Evolutionary conservation across 1,140 invertebrate genomes (phyloP), one percentile per base, ranked within the genome.

Genomic region (Zaprionus ghesquierei): DNA sequence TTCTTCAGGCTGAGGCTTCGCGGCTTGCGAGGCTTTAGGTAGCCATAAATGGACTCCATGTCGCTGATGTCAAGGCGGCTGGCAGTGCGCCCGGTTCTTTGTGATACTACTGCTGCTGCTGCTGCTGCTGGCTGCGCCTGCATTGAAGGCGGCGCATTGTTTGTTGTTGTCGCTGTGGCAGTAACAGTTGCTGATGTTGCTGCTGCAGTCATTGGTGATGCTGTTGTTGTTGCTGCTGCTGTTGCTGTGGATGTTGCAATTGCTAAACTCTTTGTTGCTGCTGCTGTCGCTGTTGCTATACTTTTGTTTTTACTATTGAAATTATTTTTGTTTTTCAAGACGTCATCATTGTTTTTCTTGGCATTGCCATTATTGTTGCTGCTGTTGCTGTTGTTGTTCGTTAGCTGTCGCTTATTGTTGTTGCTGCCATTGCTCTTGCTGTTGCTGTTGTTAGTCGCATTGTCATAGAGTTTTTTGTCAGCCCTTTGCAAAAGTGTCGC

Each of bases 41-140:
- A 92, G 69, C 90, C 90, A 90, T 92, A 92, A 86, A 92, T 92
- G 72, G 90, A 92, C 56, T 92, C 90, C 90, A 92, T 81, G 77
- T 92, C 90, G 75, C 90, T 92, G 74, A 91, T 81, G 78, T 91
- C 90, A 80, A 91, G 76, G 55, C 90, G 87, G 80, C 86, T 91
- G 73, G 82, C 70, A 61, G 89, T 69, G 49, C 89, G 89, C 49
- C 89, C 85, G 49, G 71, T 64, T 65, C 89, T 81, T 68, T 76
- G 76, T 44, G 59, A 46, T 63, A 54, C 64, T 71, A 73, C 23
- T 41, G 56, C 33, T 74, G 75, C n/a, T 75, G 68, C 29, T 71
- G 69, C 29, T 38, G 60, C 44, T 64, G 58, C 69, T 69, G 75
- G n/a, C 35, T 69, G 69, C 33, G 31, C 71, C 12, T 29, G 63